A percentile compares a stretch with the other conserved stretches of the same genome.
phyloP scores from a whole-genome alignment of 1,140 invertebrate species.

The Homalodisca vitripennis region DNA sequence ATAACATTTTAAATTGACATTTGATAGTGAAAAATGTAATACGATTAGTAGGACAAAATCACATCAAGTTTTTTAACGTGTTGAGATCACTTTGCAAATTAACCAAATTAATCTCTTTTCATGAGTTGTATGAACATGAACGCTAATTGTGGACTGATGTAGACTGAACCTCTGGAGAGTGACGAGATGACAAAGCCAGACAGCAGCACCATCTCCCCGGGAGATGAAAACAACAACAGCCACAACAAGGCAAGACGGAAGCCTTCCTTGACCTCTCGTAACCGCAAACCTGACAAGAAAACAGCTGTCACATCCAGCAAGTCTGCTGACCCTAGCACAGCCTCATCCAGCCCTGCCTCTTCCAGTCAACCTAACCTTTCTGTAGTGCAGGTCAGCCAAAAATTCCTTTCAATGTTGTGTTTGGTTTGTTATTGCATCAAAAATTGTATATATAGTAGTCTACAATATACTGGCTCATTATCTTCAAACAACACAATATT shows the following conservation, averaged over 20 bases:
- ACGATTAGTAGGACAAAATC: no score
- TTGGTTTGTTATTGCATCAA: no score
- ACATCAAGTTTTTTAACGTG: no score
- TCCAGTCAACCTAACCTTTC: constrained; percentile 31
- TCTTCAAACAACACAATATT: no score
- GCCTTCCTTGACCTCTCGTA: background rate
- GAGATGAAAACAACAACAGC: constrained; percentile 44
- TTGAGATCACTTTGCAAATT: no score
- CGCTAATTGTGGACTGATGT: no score
- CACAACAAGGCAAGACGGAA: constrained; percentile 36
- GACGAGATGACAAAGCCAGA: constrained; percentile 45
- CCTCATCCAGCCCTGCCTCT: constrained; percentile 1
- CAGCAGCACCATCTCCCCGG: constrained; percentile 54
- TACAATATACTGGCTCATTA: no score
- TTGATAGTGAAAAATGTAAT: no score
- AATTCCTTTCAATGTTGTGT: background rate
- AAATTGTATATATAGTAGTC: no score
- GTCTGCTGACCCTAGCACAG: background rate
- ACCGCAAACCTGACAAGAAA: constrained; percentile 27
- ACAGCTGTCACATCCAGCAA: constrained; percentile 25
- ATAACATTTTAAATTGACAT: no score
- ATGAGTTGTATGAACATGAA: no score
- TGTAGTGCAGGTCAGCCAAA: constrained; percentile 27
- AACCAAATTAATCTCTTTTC: no score
- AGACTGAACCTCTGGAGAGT: constrained; percentile 13